Base-by-base conservation (phyloP, 2,888 invertebrate genomes). In the Neoaliturus tenellus region DNA sequence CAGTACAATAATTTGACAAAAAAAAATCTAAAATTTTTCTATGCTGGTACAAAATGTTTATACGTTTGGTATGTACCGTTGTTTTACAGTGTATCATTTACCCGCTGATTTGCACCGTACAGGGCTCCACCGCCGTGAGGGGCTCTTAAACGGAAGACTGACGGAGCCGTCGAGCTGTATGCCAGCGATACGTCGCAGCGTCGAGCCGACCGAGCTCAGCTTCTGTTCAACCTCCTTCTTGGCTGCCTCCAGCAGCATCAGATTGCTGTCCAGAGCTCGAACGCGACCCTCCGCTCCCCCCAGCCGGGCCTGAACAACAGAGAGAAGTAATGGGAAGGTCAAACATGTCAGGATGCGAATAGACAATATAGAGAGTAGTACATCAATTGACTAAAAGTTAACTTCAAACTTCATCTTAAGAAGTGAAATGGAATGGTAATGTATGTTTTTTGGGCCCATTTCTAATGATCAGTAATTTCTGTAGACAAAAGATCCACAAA, bases 201-300 rank as follows among this genome's bases (percentile, higher is more conserved):
- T 95, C 48, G 97, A 96, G 28, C 96, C 96, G 10, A 98, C 95
- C 81, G 96, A 96, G 87, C 95, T 95, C 84, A 99, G 91, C 90
- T 97, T 97, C 88, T 96, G 96, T 89, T 98, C 98, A 0, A 94
- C 92, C 86, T 97, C 97, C 81, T 97, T 95, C 90, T 96, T 96
- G 51, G 93, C 93, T 0, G 92, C 91, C 90, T 98, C 97, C 86
- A 95, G 91, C 87, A 95, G 95, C 0, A 94, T 92, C 28, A 98
- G 91, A 85, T 98, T 96, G 6, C 95, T 94, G 88, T 98, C 98
- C 17, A 98, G 91, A 12, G 98, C 96, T 84, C 97, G 93, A 31
- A 97, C 94, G 35, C 98, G 93, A 5, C 97, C 96, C 89, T 97
- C 97, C 78, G 96, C 94, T 17, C 96, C 96, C 14, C 96, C 96